Evolutionary conservation across 2,797 vertebrate genomes (phyloP).

Genomic region (Pseudomugil gertrudae): DNA sequence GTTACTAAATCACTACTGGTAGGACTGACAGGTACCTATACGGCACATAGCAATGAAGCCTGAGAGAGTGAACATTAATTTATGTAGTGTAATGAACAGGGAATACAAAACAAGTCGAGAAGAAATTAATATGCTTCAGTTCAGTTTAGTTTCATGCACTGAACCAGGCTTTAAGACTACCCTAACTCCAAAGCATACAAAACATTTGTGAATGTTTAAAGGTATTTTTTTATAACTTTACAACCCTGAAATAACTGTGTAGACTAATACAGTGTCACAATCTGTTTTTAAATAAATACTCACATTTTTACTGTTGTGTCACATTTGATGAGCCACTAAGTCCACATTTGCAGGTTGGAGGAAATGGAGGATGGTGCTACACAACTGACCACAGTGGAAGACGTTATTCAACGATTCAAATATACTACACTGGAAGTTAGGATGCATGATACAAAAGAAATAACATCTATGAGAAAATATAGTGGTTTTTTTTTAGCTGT

Average conservation of each 20-base stretch:
- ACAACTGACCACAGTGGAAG: background rate
- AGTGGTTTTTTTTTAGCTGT: background rate
- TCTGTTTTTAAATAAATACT: no score
- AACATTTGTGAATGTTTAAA: background rate
- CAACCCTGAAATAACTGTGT: no score
- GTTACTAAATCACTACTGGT: slow-evolving; percentile 2
- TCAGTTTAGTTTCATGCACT: background rate
- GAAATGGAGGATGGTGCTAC: background rate
- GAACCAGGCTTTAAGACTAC: background rate
- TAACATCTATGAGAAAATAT: no score
- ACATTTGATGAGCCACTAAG: no score
- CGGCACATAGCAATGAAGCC: background rate
- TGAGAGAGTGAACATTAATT: background rate
- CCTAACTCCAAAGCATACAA: background rate
- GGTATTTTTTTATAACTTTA: background rate
- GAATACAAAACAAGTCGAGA: background rate
- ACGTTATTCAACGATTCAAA: no score
- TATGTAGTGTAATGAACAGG: background rate
- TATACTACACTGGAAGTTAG: no score
- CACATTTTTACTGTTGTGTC: no score
- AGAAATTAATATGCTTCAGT: background rate
- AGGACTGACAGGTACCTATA: background rate
- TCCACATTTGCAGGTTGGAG: background rate
- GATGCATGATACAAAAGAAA: no score
- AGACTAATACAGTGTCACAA: no score